phyloP scores from a whole-genome alignment of 2,888 invertebrate species.

The Dryobotodes eremita region DNA sequence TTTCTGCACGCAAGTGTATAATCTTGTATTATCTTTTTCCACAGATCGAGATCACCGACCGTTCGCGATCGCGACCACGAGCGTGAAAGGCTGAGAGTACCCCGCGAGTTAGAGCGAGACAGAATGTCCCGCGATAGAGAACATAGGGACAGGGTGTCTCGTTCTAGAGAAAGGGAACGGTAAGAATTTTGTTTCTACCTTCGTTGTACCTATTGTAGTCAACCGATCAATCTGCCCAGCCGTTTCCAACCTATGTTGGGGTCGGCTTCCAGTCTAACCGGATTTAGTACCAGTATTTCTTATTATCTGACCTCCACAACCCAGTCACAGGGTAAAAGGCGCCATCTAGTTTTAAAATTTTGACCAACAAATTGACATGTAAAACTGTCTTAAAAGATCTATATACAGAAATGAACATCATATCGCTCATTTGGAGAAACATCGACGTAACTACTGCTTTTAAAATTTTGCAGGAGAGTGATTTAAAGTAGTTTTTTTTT shows the following conservation, averaged over 20 bases:
- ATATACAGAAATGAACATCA: too few species aligned
- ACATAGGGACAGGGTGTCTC: conserved; percentile 82
- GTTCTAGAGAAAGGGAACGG: conserved; percentile 85
- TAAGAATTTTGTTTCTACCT: conserved; percentile 58
- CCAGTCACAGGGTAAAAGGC: neutral
- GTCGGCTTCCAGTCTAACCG: too few species aligned
- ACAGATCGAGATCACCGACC: conserved; percentile 86
- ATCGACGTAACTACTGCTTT: too few species aligned
- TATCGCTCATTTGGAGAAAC: too few species aligned
- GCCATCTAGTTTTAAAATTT: neutral
- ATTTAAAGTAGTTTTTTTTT: too few species aligned
- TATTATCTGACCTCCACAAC: neutral
- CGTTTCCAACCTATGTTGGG: neutral
- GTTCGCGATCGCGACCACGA: conserved; percentile 81
- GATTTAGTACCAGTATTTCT: neutral
- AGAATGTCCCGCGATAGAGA: conserved; percentile 87
- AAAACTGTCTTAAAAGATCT: neutral
- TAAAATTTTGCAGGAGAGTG: too few species aligned
- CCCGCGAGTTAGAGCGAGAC: conserved; percentile 85
- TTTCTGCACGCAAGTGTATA: too few species aligned
- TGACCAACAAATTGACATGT: neutral
- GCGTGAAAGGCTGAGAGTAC: conserved; percentile 78
- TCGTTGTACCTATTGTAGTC: neutral
- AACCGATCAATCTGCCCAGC: neutral
- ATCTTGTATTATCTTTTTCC: neutral